These are phyloP conservation scores for Clarias laeviceps DNA, from an alignment of 2,797 vertebrate genomes.

Conservation along the genomic window DNA sequence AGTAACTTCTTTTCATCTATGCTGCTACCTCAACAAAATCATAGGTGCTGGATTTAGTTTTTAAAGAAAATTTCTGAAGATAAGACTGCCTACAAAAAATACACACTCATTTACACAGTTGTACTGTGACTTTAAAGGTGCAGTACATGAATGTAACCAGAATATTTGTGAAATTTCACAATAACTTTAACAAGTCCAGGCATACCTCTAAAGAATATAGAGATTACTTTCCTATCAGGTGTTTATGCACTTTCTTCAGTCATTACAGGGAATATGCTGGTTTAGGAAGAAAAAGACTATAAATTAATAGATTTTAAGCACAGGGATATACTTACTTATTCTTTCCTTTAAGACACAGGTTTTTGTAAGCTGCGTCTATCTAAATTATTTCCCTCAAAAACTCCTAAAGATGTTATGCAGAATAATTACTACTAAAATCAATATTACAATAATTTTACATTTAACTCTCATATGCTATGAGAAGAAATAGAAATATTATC, in stretches of 20 bases:
- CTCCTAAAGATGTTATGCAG: not conserved
- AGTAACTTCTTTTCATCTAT: not conserved
- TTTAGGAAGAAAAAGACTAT: not conserved
- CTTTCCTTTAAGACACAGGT: not conserved
- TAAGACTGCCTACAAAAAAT: not conserved
- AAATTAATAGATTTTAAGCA: not conserved
- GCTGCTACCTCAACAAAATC: not conserved
- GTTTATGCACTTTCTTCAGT: not conserved
- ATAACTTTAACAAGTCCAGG: slow-evolving; percentile 42
- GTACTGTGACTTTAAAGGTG: not conserved
- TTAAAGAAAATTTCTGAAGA: not conserved
- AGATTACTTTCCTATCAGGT: slow-evolving; percentile 26
- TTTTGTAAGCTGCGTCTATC: not conserved
- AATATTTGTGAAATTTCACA: not conserved
- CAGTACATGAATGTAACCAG: not conserved
- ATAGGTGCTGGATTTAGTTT: not conserved
- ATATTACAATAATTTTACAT: not conserved
- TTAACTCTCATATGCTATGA: not conserved
- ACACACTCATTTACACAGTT: not conserved
- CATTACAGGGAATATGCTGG: slow-evolving; percentile 28
- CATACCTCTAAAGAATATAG: slow-evolving; percentile 23
- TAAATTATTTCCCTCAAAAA: not conserved
- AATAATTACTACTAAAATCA: too few relatives aligned
- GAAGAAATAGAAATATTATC: not conserved
- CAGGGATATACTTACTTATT: not conserved